Evolutionary conservation across 2,888 invertebrate species (phyloP), one percentile per base, ranked within the genome.

Genomic region (Agrochola macilenta): DNA sequence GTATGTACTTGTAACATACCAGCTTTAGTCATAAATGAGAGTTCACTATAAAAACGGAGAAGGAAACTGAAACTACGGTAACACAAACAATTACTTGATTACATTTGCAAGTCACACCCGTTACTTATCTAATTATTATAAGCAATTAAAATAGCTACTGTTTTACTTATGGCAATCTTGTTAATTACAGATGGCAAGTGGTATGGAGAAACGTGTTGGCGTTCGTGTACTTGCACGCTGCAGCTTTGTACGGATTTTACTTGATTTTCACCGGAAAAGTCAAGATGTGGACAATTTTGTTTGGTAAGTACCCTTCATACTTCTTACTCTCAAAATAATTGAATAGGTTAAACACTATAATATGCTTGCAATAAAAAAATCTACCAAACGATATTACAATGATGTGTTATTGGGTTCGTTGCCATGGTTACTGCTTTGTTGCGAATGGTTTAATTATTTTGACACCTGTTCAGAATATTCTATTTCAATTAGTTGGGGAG

Each of bases 131-230:
- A 74, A 58, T 73, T 73, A 75, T 64, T 73, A 70, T 12, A 69
- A 69, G 46, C 43, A 84, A 83, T 84, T 86, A 83, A 78, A 83
- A 70, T 23, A 54, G 23, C 26, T 63, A 63, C 64, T 49, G 57
- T 68, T 73, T 43, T 65, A 84, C 66, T 85, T 60, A 86, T 76
- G 63, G 65, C 52, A 81, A 78, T 76, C 69, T 79, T 77, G 64
- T 39, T 88, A 86, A 88, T 94, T 95, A 81, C 95, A 96, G 97
- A 92, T 97, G 98, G 97, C 96, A 98, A 87, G 97, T 98, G 86
- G 98, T 98, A 2, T 98, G 98, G 98, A 97, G 97, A 92, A 98
- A 98, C 93, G 98, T 98, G 0, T 91, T 98, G 7, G 97, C 97
- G 11, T 98, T 98, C 90, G 89, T 97, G 3, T 97, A 98, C 88